Conservation (phyloP, 2,797 vertebrate genomes). For the Melanotaenia trifasciata region DNA sequence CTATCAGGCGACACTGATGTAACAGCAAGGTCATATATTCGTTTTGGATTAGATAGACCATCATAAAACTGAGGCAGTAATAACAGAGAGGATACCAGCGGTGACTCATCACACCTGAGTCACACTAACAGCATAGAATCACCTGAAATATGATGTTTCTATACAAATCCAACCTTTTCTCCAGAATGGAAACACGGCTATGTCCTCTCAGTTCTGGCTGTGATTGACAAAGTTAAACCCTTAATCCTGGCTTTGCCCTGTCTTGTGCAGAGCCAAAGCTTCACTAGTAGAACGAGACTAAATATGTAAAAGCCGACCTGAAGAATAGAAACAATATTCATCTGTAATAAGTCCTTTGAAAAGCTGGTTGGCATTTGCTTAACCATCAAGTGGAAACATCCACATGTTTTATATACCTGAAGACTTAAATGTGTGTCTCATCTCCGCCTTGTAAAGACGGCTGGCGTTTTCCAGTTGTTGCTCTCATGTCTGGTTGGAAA, state of each 20-base stretch:
- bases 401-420: slow-evolving; percentile 44
- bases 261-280: slow-evolving; percentile 63
- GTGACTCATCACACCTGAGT: slow-evolving; percentile 73
- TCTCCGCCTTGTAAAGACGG: slow-evolving; percentile 38
- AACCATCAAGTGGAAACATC: slow-evolving; percentile 32
- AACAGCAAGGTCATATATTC: slow-evolving; percentile 49
- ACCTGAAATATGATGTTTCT: slow-evolving; percentile 53
- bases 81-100: slow-evolving; percentile 62
- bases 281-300: slow-evolving; percentile 53
- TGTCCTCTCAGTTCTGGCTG: slow-evolving; percentile 54
- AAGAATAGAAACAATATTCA: slow-evolving; percentile 57
- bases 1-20: slow-evolving; percentile 36
- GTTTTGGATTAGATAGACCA: slow-evolving; percentile 40
- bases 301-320: slow-evolving; percentile 52
- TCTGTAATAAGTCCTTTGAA: slow-evolving; percentile 56
- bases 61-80: slow-evolving; percentile 38
- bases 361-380: slow-evolving; percentile 26
- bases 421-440: slow-evolving; percentile 44
- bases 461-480: slow-evolving; percentile 69
- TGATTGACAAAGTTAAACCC: slow-evolving; percentile 74
- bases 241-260: slow-evolving; percentile 73
- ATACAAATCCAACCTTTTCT: slow-evolving; percentile 53
- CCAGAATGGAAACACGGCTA: slow-evolving; percentile 57
- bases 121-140: slow-evolving; percentile 37
- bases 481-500: slow-evolving; percentile 62